A percentile compares a stretch with the other conserved stretches of the same genome.
These are phyloP conservation scores for Lamprotornis superbus DNA, from an alignment of 2,113 vertebrate species.

Conservation along the genomic window DNA sequence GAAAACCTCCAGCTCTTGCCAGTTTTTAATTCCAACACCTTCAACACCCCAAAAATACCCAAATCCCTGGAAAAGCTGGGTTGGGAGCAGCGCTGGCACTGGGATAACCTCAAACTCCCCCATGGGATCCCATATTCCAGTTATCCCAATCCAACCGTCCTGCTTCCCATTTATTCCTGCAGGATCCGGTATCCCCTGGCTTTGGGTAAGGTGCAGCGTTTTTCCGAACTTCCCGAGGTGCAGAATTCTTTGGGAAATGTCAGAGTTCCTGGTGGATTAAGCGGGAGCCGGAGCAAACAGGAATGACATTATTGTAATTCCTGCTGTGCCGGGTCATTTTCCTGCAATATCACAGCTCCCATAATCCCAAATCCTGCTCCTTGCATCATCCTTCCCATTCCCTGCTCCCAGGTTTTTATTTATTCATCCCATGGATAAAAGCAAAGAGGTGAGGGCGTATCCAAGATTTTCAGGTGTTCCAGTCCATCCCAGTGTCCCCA, in stretches of 20 bases:
- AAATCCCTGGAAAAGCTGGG: neutral
- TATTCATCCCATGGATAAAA: neutral
- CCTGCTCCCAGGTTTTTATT: neutral
- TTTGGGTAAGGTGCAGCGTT: slow-evolving; percentile 58
- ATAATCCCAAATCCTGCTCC: neutral
- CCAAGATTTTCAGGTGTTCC: neutral
- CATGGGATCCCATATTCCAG: neutral
- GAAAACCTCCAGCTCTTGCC: rapidly evolving
- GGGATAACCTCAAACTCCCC: neutral
- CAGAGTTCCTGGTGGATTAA: slow-evolving; percentile 68
- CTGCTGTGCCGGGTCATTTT: slow-evolving; percentile 46
- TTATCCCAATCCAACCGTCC: too few relatives aligned
- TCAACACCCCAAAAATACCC: neutral
- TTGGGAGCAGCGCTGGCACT: neutral
- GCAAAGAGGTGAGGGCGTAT: rapidly evolving
- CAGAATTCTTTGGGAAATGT: slow-evolving; percentile 73
- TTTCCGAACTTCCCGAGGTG: slow-evolving; percentile 14
- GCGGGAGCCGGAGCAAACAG: slow-evolving; percentile 64
- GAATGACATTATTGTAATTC: slow-evolving; percentile 73
- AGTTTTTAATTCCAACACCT: rapidly evolving
- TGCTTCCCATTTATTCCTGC: neutral
- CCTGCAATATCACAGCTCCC: slow-evolving; percentile 26
- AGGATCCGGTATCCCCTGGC: neutral
- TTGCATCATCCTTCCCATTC: neutral
- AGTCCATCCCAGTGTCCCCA: neutral